phyloP scores from a whole-genome alignment of 1,140 invertebrate genomes.

The Agrypnia vestita region DNA sequence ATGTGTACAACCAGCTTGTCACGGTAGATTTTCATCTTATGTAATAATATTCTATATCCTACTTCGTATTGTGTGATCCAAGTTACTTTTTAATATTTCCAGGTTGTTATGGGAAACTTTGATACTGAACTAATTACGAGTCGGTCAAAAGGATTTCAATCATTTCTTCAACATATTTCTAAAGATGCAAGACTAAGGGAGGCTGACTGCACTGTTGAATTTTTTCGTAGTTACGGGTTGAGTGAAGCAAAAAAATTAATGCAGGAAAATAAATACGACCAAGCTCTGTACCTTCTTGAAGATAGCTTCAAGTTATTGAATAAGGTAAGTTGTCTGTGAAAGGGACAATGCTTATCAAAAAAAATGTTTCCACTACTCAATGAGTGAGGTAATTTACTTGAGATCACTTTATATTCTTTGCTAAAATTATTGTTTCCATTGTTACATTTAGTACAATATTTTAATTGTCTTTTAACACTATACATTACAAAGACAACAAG shows the following conservation, averaged over 20 bases:
- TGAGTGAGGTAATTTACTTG: no score
- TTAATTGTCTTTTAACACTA: no score
- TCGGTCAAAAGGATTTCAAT: slow-evolving; percentile 82
- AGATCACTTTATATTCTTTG: no score
- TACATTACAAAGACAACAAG: no score
- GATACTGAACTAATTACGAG: slow-evolving; percentile 80
- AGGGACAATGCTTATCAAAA: no score
- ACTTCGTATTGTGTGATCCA: no score
- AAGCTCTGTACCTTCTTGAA: slow-evolving; percentile 79
- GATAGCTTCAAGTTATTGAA: slow-evolving; percentile 82
- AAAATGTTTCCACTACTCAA: no score
- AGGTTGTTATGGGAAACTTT: slow-evolving; percentile 83
- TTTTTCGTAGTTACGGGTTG: slow-evolving; percentile 81
- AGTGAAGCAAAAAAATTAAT: slow-evolving; percentile 76
- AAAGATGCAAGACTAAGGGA: slow-evolving; percentile 75
- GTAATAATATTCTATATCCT: no score
- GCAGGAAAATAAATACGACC: slow-evolving; percentile 75
- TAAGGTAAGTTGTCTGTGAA: slow-evolving; percentile 69
- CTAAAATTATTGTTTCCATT: no score
- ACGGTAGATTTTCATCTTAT: no score
- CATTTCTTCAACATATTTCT: slow-evolving; percentile 77
- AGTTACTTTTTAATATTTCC: slow-evolving; percentile 40
- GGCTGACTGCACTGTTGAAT: slow-evolving; percentile 76
- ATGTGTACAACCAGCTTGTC: no score
- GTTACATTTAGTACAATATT: no score